phyloP scores from a whole-genome alignment of 92 coral and sea anemone species.

The Galaxea fascicularis region DNA sequence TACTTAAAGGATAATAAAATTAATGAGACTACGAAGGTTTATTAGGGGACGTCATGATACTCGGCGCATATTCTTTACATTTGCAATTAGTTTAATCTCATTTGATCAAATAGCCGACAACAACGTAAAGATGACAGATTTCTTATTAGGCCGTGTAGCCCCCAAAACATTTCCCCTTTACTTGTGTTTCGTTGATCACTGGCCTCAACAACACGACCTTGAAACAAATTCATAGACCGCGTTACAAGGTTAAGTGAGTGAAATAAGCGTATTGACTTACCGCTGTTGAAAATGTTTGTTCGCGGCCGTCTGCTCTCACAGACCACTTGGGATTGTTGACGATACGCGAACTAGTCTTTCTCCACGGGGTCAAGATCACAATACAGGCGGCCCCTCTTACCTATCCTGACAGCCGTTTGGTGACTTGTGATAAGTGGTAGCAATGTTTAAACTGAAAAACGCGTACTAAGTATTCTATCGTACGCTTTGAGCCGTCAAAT shows the following conservation, averaged over 20 bases:
- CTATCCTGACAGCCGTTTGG: constrained; percentile 29
- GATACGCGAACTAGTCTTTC: constrained; percentile 39
- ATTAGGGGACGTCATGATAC: constrained; percentile 88
- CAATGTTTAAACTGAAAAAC: constrained; percentile 44
- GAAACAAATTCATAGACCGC: constrained; percentile 6
- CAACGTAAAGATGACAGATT: constrained; percentile 64
- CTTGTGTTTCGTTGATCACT: constrained; percentile 10
- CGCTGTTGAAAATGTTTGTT: constrained; percentile 49
- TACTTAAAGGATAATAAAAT: constrained; percentile 85
- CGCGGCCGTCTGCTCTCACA: constrained; percentile 30
- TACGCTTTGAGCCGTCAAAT: constrained; percentile 73
- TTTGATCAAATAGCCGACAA: constrained; percentile 95
- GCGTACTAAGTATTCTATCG: constrained; percentile 66
- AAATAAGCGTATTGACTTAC: constrained; percentile 49
- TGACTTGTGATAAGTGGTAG: constrained; percentile 59
- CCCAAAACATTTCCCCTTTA: background rate
- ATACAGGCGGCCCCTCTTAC: constrained; percentile 39
- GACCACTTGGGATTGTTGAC: constrained; percentile 45
- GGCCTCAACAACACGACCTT: background rate
- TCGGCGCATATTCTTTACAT: constrained; percentile 85
- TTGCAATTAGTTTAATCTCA: constrained; percentile 91
- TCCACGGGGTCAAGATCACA: constrained; percentile 78
- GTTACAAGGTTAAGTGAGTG: constrained; percentile 42
- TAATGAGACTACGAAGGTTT: constrained; percentile 93
- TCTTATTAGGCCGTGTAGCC: constrained; percentile 64